Evolutionary conservation across 2,888 invertebrate species (phyloP), one percentile per base, ranked within the genome.

Genomic region (Galeruca laticollis): DNA sequence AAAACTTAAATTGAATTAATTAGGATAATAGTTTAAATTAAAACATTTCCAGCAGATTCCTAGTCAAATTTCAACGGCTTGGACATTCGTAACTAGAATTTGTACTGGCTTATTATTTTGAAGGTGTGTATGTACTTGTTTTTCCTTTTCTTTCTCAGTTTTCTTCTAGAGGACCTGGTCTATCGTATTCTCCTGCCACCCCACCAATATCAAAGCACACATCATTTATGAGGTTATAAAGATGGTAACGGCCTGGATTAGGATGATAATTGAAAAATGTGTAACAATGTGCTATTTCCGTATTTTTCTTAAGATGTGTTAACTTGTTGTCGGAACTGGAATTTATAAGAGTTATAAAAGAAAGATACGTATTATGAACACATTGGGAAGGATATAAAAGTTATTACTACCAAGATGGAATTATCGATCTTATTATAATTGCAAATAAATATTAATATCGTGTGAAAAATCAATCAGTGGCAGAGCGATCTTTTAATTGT

Each of bases 191-290:
- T 31, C 15, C 31, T 18, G n/a, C 33, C 56, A 18, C 35, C 56
- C 54, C 43, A 5, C 37, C 51, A 66, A 66, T 63, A 15, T 43
- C 31, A 31, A 63, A 54, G 54, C 63, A 43, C 63, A 63, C 63
- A 43, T 51, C 66, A 59, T 66, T 66, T 66, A 66, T 59, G 59
- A 66, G 56, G 66, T 66, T 59, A 66, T 66, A 66, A 66, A 66
- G 49, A 66, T 66, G 18, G 59, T 66, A 59, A 66, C 59, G 66
- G 66, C 26, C 37, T 18, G 59, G 66, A 66, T 66, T 66, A 66
- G 51, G 59, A 15, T 60, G 66, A 66, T 66, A 66, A 66, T 66
- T 66, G 59, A 66, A 66, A 66, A 66, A 59, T 66, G 65, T 65
- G 65, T 65, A 65, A 52, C 65, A 65, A 57, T 57, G 66, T 56